phyloP scores from a whole-genome alignment of 2,797 vertebrate genomes.

The Galaxias olidus region DNA sequence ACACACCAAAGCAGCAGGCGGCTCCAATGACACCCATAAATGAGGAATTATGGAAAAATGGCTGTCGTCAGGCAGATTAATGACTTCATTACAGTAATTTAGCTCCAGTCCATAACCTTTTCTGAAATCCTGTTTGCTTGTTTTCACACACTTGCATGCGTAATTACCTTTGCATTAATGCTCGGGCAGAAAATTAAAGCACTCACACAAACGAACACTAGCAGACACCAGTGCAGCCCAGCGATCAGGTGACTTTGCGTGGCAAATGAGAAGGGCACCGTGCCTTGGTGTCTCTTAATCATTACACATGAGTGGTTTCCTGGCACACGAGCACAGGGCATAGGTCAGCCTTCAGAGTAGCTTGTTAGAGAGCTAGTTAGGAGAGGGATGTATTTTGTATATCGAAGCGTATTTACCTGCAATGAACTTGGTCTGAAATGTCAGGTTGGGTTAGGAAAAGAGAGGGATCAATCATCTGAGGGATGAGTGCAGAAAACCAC shows the following conservation, averaged over 20 bases:
- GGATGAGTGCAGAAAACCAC: not conserved
- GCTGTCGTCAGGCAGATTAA: slow-evolving; percentile 75
- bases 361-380: slow-evolving; percentile 5
- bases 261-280: slow-evolving; percentile 12
- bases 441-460: too few relatives aligned
- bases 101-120: slow-evolving; percentile 79
- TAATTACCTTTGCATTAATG: slow-evolving; percentile 59
- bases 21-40: slow-evolving; percentile 69
- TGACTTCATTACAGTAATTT: slow-evolving; percentile 80
- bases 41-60: slow-evolving; percentile 74
- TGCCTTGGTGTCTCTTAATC: slow-evolving; percentile 27
- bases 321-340: slow-evolving; percentile 18
- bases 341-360: slow-evolving; percentile 8
- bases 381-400: slow-evolving; percentile 9
- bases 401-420: not conserved
- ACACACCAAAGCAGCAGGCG: slow-evolving; percentile 30
- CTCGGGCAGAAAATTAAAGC: slow-evolving; percentile 46
- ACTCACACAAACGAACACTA: not conserved
- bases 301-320: slow-evolving; percentile 23
- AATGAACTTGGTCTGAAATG: slow-evolving; percentile 6
- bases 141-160: slow-evolving; percentile 49
- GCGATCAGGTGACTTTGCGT: slow-evolving; percentile 37
- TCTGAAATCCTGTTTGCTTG: slow-evolving; percentile 50
- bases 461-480: too few relatives aligned
- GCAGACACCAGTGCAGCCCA: slow-evolving; percentile 14